Evolutionary conservation across 2,797 vertebrate genomes (phyloP), one percentile per base, ranked within the genome.

Genomic region (Coregonus ussuriensis): DNA sequence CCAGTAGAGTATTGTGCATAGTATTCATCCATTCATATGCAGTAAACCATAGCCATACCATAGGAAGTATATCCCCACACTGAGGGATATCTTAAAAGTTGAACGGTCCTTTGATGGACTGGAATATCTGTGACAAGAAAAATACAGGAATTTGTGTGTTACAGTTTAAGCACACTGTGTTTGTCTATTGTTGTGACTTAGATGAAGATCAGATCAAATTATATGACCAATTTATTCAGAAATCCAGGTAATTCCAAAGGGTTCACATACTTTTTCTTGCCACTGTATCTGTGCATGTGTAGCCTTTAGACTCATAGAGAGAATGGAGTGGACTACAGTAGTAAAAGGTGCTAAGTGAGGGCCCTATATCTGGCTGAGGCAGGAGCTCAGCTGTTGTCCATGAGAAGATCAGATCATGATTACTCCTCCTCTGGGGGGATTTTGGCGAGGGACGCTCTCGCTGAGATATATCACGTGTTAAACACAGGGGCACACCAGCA

Each of bases 341-440:
- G 83, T 68, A 76, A 51, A 65, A 85, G 72, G 83, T 74, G 82
- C 71, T 89, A 85, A 87, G 82, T 88, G 85, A 92, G 91, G 85
- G 84, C 77, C 82, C 91, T 94, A 93, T 94, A 94, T 94, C 88
- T 91, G 92, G 86, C 83, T 74, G n/a, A 77, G 82, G 85, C 83
- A 81, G 81, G 79, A 56, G 81, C 89, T 92, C 93, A 94, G 93
- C 93, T 95, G 93, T 93, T 71, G 87, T 92, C 93, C 91, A 87
- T 56, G 79, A 79, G 82, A 11, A 72, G 86, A 90, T 90, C 87
- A 83, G 81, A 79, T 88, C 82, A 74, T 69, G 72, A 80, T 70
- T 79, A 68, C 81, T 65, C 80, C 65, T 21, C 15, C 75, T 76
- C 81, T 59, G 66, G 70, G 70, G 70, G 65, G 9, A 68, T 83